These are phyloP conservation scores for Remorina albescens DNA, from an alignment of 2,797 vertebrate species.

Conservation along the genomic window DNA sequence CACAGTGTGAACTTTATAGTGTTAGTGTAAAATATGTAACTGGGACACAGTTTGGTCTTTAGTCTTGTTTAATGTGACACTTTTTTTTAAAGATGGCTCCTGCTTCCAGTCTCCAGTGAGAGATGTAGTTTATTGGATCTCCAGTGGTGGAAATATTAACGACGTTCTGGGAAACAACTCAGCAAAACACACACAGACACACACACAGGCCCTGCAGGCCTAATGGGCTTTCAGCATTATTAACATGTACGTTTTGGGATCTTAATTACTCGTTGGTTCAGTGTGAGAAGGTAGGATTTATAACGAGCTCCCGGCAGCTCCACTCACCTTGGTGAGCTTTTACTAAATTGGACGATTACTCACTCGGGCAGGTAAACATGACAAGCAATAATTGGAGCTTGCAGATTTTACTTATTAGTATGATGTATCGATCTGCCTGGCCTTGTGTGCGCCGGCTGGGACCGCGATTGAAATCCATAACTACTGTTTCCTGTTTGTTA, in stretches of 20 bases:
- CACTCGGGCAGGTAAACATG: constrained; percentile 80
- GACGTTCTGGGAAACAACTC: constrained; percentile 57
- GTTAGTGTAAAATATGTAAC: background rate
- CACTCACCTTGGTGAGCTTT: constrained; percentile 76
- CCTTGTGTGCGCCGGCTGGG: background rate
- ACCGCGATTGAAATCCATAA: constrained; percentile 54
- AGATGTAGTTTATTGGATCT: constrained; percentile 21
- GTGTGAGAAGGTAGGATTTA: constrained; percentile 63
- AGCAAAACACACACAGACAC: constrained; percentile 26
- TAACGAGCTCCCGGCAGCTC: constrained; percentile 73
- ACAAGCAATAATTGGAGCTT: constrained; percentile 81
- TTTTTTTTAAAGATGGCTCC: constrained; percentile 25
- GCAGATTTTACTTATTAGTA: constrained; percentile 84
- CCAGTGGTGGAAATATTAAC: constrained; percentile 19
- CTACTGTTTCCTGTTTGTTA: constrained; percentile 60
- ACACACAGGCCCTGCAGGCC: constrained; percentile 43
- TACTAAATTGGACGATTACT: constrained; percentile 84
- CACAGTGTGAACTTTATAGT: background rate
- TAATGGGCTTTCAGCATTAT: constrained; percentile 73
- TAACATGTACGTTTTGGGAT: constrained; percentile 79
- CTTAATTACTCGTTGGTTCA: constrained; percentile 80
- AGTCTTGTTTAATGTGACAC: constrained; percentile 16
- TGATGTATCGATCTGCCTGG: constrained; percentile 77
- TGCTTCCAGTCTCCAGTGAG: constrained; percentile 28
- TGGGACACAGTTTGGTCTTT: background rate